Base-by-base conservation (phyloP, 2,113 vertebrate genomes). In the Kryptolebias marmoratus region DNA sequence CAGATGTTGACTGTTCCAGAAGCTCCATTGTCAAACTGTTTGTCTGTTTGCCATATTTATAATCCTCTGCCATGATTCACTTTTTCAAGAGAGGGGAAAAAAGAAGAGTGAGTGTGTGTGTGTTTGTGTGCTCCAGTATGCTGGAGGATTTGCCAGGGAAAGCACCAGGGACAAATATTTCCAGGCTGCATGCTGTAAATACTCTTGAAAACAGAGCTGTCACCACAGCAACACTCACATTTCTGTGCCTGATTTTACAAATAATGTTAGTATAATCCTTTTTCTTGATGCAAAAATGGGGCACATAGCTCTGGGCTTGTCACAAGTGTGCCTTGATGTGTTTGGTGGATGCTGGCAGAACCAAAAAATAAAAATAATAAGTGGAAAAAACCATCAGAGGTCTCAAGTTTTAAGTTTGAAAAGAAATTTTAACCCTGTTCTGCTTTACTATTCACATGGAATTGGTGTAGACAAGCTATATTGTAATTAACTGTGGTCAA, bases 101-200 rank as follows among this genome's bases (percentile, higher is more conserved):
- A 53, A 42, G 12, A 12, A 22, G 11, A 32, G 11, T 7, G 56
- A 5, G 30, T 5, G n/a, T 44, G 57, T 45, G 49, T 44, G 68
- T 11, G 52, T 55, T 39, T 72, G 22, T 48, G 67, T 16, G 61
- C 28, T 47, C 27, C 16, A 2, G 5, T 27, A 31, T 63, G 68
- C 65, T 63, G 72, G 76, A 67, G 67, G 62, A 63, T 67, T 73
- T 74, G 68, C 79, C 73, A 70, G 6, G 75, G 64, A 83, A 76
- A 62, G 67, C 74, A 80, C 73, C 59, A 49, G 85, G 82, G 90
- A 91, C 80, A 74, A 88, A 90, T 88, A 89, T 85, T 91, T 90
- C 83, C 89, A 89, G 71, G 69, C 86, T 82, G 76, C 71, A 53
- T 65, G 75, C 68, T 88, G 83, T 90, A 90, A 89, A 91, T 89